A percentile compares a stretch with the other conserved stretches of the same genome.
phyloP scores from a whole-genome alignment of 2,113 vertebrate genomes.

The Antechinus flavipes region DNA sequence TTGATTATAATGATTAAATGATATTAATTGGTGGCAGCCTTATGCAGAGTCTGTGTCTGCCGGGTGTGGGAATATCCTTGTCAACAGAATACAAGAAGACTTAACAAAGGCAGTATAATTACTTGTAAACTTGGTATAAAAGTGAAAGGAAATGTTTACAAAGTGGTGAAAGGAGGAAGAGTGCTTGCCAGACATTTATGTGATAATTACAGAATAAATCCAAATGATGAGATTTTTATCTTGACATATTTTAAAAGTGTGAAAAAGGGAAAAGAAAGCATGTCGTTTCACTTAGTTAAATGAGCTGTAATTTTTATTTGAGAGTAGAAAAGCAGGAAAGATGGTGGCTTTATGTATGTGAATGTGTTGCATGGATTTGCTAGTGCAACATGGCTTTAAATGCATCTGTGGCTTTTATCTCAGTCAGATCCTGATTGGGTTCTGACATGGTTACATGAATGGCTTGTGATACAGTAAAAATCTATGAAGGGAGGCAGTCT shows the following conservation, averaged over 20 bases:
- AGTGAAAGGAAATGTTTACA: constrained; percentile 34
- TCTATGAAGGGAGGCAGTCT: neutral
- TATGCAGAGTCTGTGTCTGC: neutral
- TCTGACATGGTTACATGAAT: constrained; percentile 41
- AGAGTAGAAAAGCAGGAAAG: neutral
- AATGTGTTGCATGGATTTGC: neutral
- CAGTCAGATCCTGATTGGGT: neutral
- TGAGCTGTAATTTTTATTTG: constrained; percentile 42
- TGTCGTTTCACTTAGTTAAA: neutral
- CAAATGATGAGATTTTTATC: neutral
- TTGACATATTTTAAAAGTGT: constrained; percentile 7
- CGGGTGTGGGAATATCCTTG: neutral
- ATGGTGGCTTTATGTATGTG: neutral
- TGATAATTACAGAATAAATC: constrained; percentile 5
- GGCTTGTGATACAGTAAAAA: constrained; percentile 28
- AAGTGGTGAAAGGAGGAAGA: constrained; percentile 7
- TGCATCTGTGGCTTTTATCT: neutral
- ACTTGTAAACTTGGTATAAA: neutral
- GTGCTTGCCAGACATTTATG: neutral
- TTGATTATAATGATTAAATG: neutral
- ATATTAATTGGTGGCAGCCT: neutral
- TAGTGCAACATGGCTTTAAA: neutral
- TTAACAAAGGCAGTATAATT: neutral
- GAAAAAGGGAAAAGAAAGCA: neutral
- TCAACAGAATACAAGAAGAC: neutral